Conservation (phyloP, 2,888 invertebrate species). For the Zygogramma bicolorata region DNA sequence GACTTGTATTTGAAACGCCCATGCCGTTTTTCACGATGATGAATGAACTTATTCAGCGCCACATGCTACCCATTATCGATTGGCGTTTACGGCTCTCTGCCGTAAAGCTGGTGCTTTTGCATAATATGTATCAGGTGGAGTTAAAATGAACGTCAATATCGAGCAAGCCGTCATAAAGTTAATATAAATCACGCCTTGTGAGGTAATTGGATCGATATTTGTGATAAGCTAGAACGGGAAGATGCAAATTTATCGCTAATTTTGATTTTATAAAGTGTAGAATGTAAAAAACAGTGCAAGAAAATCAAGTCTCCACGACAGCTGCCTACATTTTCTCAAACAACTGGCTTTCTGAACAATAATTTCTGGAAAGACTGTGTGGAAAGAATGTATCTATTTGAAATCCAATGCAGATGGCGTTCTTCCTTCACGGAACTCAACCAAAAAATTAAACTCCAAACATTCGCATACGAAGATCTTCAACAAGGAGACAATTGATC, state of each 20-base stretch:
- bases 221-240: neutral
- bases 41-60: constrained; percentile 8
- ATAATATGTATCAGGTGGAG: constrained; percentile 1
- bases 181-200: neutral
- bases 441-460: too few species aligned
- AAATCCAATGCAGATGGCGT: too few species aligned
- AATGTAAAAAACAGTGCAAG: too few species aligned
- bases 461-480: too few species aligned
- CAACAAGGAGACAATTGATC: too few species aligned
- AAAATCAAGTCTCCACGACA: too few species aligned
- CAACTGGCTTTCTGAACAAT: too few species aligned
- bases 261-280: neutral
- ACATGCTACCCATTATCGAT: constrained; percentile 5
- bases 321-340: too few species aligned
- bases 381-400: too few species aligned
- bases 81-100: neutral
- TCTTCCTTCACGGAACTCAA: too few species aligned
- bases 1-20: constrained; percentile 27
- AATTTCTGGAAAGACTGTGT: too few species aligned
- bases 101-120: neutral
- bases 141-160: neutral
- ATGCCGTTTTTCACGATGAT: constrained; percentile 13
- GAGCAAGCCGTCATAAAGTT: neutral
- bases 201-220: neutral
- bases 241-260: neutral